Evolutionary conservation across 1,140 invertebrate genomes (phyloP), one percentile per base, ranked within the genome.

Genomic region (Ceratina calcarata): DNA sequence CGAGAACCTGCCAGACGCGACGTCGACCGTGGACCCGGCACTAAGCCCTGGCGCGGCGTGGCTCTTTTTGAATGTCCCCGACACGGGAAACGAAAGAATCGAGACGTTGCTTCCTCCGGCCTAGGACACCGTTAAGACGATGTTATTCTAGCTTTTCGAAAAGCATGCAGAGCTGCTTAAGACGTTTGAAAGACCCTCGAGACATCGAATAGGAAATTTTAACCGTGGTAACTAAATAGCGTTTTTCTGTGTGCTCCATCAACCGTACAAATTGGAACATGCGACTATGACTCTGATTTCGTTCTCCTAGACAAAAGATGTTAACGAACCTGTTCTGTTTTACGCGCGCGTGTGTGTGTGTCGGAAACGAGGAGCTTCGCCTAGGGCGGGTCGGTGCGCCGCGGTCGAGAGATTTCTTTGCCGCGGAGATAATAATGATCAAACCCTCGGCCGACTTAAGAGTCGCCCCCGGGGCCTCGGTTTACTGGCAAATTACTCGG

Each of bases 321-420:
- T 64, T 71, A 37, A 64, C 45, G 15, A n/a, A 51, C 16, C 24
- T 22, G 53, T 74, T 15, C 15, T 12, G 51, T 45, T 74, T 67
- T 62, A 69, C 68, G 65, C 61, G 67, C 27, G 64, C n/a, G n/a
- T n/a, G n/a, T n/a, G n/a, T 80, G 53, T 75, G 82, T 61, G 49
- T 64, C 67, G 66, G 67, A 58, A 85, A 72, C 67, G 57, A 70
- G 75, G 45, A n/a, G 37, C 60, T 15, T 67, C 76, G 65, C 74
- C 80, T 68, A 81, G 45, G 80, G 83, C 83, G 32, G 37, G 37
- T 45, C 37, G 37, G 37, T 45, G 37, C 60, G 51, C 55, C 13
- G 60, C 70, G 84, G 78, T 85, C 83, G 83, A 67, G 83, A 85
- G 83, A 86, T 86, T 86, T 78, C 83, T 82, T 85, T 85, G 82